phyloP scores from a whole-genome alignment of 2,113 vertebrate species.

The Rhinolophus sinicus region DNA sequence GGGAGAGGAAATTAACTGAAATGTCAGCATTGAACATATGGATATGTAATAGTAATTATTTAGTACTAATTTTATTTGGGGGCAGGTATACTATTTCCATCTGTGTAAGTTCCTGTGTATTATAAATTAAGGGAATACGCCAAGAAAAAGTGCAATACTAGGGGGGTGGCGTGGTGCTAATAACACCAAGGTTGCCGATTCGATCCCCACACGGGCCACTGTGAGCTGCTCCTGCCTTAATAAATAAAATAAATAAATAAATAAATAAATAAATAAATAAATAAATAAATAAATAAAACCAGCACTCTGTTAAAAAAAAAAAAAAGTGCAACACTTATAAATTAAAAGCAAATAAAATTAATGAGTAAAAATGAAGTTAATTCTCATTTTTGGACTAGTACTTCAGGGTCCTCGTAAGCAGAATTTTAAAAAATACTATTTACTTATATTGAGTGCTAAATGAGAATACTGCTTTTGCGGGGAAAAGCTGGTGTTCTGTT shows the following conservation, averaged over 20 bases:
- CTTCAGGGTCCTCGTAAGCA: neutral
- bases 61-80: neutral
- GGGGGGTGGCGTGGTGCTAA: no score
- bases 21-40: neutral
- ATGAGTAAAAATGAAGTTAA: conserved; percentile 48
- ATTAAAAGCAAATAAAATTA: conserved; percentile 11
- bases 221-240: no score
- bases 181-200: no score
- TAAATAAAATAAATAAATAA: no score
- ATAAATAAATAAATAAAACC: no score
- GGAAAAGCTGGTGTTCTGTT: neutral
- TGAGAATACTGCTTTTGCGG: neutral
- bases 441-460: neutral
- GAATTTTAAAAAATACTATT: neutral
- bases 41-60: neutral
- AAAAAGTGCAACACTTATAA: conserved; percentile 19
- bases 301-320: neutral
- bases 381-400: neutral
- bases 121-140: neutral
- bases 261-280: no score
- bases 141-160: conserved; percentile 12
- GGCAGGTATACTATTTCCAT: neutral
- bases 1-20: conserved; percentile 1
- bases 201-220: no score
- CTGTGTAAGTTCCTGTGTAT: neutral